A percentile compares a stretch with the other conserved stretches of the same genome.
These are phyloP conservation scores for Jacana jacana DNA, from an alignment of 2,113 vertebrate species.

Conservation along the genomic window DNA sequence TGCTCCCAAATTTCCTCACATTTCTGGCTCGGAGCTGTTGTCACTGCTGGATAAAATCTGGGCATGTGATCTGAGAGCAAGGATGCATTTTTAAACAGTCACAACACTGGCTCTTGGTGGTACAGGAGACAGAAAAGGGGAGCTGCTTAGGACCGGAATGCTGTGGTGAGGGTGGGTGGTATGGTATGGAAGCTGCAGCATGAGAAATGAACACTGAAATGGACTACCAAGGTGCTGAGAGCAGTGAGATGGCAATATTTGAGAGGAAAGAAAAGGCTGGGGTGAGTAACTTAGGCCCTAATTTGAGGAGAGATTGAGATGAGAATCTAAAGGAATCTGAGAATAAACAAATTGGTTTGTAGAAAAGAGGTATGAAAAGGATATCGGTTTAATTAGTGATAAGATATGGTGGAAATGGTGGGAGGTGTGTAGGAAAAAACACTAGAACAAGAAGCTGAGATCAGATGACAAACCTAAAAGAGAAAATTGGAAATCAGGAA, in stretches of 20 bases:
- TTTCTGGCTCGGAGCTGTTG: background rate
- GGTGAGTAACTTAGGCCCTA: background rate
- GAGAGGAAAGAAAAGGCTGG: background rate
- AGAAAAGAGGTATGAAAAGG: background rate
- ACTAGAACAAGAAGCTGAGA: background rate
- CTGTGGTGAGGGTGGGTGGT: background rate
- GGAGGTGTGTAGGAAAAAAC: background rate
- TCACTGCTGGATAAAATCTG: background rate
- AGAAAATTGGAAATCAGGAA: background rate
- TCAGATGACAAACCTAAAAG: background rate
- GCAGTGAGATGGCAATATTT: background rate
- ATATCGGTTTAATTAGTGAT: background rate
- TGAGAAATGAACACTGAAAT: background rate
- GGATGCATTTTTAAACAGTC: background rate
- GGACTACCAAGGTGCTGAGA: background rate
- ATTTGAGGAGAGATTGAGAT: background rate
- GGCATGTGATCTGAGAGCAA: background rate
- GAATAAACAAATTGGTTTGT: background rate
- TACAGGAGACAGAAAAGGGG: background rate
- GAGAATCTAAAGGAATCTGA: background rate
- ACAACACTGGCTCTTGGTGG: background rate
- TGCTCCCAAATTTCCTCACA: rapidly evolving
- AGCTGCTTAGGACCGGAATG: background rate
- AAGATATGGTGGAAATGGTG: background rate
- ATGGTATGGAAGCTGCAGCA: background rate